Evolutionary conservation across 2,113 vertebrate species (phyloP).

Genomic region (Oceanites oceanicus): DNA sequence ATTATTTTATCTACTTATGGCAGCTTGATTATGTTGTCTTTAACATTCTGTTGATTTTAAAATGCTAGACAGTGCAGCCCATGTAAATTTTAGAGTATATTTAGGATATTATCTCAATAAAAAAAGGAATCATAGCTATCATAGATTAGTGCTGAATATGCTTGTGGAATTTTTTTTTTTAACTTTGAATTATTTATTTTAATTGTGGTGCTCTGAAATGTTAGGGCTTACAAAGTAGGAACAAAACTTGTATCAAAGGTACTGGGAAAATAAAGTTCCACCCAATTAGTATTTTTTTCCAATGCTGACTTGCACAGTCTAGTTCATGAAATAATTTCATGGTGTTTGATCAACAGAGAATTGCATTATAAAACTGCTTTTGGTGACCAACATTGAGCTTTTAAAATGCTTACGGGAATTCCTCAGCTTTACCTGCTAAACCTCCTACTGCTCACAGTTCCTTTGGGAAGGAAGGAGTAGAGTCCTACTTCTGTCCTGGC

Average conservation of each 20-base stretch:
- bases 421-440: background rate
- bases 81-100: background rate
- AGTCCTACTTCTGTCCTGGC: background rate
- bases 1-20: background rate
- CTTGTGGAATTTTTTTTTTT: background rate
- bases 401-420: background rate
- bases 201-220: background rate
- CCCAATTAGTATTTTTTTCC: conserved; percentile 23
- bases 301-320: background rate
- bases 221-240: background rate
- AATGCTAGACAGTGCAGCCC: background rate
- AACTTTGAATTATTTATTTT: background rate
- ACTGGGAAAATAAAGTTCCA: conserved; percentile 7
- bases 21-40: background rate
- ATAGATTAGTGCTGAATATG: background rate
- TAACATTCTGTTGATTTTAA: background rate
- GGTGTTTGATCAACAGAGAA: background rate
- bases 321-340: background rate
- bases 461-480: background rate
- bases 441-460: background rate
- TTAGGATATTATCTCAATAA: background rate
- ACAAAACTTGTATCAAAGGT: background rate
- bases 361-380: background rate
- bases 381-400: background rate
- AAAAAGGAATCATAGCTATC: background rate